These are phyloP conservation scores for Triops cancriformis DNA, from an alignment of 1,140 invertebrate species.

Conservation along the genomic window DNA sequence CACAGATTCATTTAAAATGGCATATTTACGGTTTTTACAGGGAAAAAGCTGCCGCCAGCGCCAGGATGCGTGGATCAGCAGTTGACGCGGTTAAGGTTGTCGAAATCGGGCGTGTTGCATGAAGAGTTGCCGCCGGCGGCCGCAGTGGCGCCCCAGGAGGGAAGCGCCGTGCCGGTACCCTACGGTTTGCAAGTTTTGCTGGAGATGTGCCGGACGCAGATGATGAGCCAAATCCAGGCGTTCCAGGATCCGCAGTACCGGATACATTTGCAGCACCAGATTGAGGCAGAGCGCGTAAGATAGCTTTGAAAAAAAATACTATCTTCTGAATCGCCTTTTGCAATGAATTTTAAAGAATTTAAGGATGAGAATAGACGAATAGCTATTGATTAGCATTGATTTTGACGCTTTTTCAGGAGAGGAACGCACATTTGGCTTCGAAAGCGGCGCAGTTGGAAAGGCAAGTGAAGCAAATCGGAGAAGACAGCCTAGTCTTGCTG, in stretches of 20 bases:
- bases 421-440: conserved; percentile 66
- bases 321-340: too few relatives aligned
- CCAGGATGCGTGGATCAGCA: conserved; percentile 85
- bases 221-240: conserved; percentile 65
- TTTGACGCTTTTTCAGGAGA: conserved; percentile 53
- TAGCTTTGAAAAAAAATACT: conserved; percentile 19
- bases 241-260: conserved; percentile 72
- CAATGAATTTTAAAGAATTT: too few relatives aligned
- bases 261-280: conserved; percentile 60
- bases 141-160: neutral
- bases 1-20: too few relatives aligned
- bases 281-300: conserved; percentile 63
- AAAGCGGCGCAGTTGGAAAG: conserved; percentile 68
- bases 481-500: conserved; percentile 80
- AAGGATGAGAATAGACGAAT: too few relatives aligned
- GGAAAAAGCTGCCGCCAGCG: conserved; percentile 62
- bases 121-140: conserved; percentile 47
- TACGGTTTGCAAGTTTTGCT: conserved; percentile 76
- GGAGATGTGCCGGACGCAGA: conserved; percentile 72
- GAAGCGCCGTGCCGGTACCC: conserved; percentile 43
- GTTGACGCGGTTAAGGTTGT: conserved; percentile 55
- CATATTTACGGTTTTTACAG: conserved; percentile 43
- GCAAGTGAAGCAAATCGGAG: conserved; percentile 79
- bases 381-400: too few relatives aligned
- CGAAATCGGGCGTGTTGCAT: conserved; percentile 50